phyloP scores from a whole-genome alignment of 2,888 invertebrate species.

The Resseliella maxima region DNA sequence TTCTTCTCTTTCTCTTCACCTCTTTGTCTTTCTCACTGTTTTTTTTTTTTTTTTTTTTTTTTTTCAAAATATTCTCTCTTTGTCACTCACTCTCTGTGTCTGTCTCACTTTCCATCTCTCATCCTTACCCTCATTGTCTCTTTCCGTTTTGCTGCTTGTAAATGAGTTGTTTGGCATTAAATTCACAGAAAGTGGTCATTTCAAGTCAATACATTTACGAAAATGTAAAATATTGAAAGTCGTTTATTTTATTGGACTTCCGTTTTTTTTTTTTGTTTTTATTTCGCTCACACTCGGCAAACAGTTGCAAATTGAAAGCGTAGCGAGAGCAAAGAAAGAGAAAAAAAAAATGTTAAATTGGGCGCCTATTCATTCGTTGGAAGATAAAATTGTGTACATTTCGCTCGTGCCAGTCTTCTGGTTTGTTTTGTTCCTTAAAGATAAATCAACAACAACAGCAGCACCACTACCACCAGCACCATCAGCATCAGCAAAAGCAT shows the following conservation, averaged over 20 bases:
- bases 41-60: no score
- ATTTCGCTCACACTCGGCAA: no score
- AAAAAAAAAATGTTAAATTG: neutral
- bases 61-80: neutral
- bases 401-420: neutral
- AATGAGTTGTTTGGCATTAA: neutral
- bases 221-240: constrained; percentile 37
- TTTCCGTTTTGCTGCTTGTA: no score
- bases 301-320: neutral
- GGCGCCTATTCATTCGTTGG: constrained; percentile 7
- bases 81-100: no score
- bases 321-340: neutral
- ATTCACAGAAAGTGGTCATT: constrained; percentile 25
- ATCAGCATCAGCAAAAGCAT: neutral
- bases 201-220: neutral
- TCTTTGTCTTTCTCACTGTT: no score
- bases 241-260: constrained; percentile 20
- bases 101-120: no score
- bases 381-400: neutral
- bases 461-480: no score
- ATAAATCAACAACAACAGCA: constrained; percentile 18
- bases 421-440: constrained; percentile 36
- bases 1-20: no score
- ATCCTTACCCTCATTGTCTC: no score
- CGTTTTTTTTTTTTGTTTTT: neutral